These are phyloP conservation scores for Atractosteus spatula DNA, from an alignment of 2,113 vertebrate genomes.

Conservation along the genomic window DNA sequence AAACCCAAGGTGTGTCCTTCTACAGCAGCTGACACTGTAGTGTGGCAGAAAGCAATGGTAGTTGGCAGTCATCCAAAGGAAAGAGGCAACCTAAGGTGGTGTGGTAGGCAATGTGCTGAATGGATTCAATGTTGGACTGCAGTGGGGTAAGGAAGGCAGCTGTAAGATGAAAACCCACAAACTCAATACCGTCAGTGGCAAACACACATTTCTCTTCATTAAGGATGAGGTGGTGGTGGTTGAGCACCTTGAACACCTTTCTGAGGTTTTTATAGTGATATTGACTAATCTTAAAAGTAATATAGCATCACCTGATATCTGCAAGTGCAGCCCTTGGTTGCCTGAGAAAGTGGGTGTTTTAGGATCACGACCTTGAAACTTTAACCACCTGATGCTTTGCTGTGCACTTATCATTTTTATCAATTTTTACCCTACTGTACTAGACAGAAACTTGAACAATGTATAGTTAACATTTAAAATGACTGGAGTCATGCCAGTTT, in stretches of 20 bases:
- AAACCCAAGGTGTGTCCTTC: background rate
- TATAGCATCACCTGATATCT: too few species aligned
- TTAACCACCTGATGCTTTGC: too few species aligned
- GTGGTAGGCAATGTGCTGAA: background rate
- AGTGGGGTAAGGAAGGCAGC: background rate
- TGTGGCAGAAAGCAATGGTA: background rate
- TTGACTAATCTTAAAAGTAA: too few species aligned
- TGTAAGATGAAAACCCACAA: background rate
- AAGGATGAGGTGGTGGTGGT: background rate
- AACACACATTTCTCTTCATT: background rate
- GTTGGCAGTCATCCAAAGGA: background rate
- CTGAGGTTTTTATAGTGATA: background rate
- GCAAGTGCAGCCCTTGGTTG: too few species aligned
- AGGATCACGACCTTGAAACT: too few species aligned
- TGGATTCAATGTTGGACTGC: background rate
- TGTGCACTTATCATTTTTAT: too few species aligned
- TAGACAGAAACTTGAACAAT: too few species aligned
- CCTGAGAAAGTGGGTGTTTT: too few species aligned
- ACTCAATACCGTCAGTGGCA: background rate
- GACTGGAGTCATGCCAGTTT: too few species aligned
- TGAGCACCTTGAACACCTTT: background rate
- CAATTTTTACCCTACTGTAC: too few species aligned
- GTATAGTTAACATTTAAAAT: too few species aligned
- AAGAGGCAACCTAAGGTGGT: background rate
- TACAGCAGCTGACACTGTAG: background rate